Percentiles rank a stretch among this genome's conserved stretches.
These are phyloP conservation scores for Ctenomys sociabilis DNA, from an alignment of 2,113 vertebrate genomes.

Conservation along the genomic window DNA sequence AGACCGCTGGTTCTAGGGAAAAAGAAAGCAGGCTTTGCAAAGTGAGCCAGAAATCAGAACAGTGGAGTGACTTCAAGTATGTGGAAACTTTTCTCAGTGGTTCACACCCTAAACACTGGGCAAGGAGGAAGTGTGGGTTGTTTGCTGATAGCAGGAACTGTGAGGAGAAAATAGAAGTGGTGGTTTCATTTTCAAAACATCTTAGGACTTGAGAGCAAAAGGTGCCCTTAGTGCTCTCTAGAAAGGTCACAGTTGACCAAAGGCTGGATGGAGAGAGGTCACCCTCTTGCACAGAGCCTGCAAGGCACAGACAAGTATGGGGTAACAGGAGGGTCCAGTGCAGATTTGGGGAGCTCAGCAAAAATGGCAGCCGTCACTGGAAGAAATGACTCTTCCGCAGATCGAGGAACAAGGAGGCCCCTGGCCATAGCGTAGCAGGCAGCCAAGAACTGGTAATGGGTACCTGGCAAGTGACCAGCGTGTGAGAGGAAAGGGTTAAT, in stretches of 20 bases:
- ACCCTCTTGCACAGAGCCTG: neutral
- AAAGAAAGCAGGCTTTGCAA: accelerated
- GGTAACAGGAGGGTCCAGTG: neutral
- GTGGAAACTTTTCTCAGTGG: neutral
- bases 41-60: neutral
- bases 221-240: neutral
- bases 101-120: neutral
- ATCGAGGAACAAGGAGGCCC: neutral
- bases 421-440: neutral
- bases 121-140: neutral
- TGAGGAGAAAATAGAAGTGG: neutral
- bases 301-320: neutral
- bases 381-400: neutral
- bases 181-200: constrained; percentile 2
- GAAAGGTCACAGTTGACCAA: neutral
- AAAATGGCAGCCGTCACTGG: neutral
- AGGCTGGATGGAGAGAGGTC: neutral
- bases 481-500: neutral
- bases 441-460: too few species aligned
- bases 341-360: neutral
- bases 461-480: neutral
- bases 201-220: neutral
- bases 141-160: neutral
- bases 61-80: neutral
- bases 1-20: neutral